A percentile compares a stretch with the other conserved stretches of the same genome.
Conservation (phyloP, 2,888 invertebrate species). For the Gasteruption jaculator region DNA sequence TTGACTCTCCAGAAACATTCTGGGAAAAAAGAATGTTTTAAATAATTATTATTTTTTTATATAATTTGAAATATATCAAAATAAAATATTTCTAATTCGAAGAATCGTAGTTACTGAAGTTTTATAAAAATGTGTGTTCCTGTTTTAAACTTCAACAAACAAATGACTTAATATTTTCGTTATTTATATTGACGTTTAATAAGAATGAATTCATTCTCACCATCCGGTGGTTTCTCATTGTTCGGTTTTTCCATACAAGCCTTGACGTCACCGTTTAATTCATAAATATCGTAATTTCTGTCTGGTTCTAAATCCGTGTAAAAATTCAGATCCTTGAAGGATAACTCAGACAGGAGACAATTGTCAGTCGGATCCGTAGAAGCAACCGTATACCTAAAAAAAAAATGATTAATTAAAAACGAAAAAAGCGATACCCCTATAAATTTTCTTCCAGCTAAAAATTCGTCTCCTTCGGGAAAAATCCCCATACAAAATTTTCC, state of each 20-base stretch:
- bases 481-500: neutral
- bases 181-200: no score
- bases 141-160: no score
- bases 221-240: conserved; percentile 30
- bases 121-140: conserved; percentile 14
- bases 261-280: conserved; percentile 62
- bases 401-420: no score
- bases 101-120: no score
- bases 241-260: conserved; percentile 44
- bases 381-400: conserved; percentile 52
- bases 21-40: no score
- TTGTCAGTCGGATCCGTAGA: conserved; percentile 63
- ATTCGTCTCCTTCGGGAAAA: neutral
- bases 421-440: no score
- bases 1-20: conserved; percentile 82
- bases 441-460: no score
- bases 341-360: conserved; percentile 71
- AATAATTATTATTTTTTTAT: no score
- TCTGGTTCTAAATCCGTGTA: conserved; percentile 71
- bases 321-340: conserved; percentile 66
- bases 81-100: no score
- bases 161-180: conserved; percentile 8
- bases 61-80: no score
- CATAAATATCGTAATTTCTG: conserved; percentile 75
- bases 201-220: conserved; percentile 20